These are phyloP conservation scores for Liodrosophila aerea DNA, from an alignment of 2,888 invertebrate genomes.

Conservation along the genomic window DNA sequence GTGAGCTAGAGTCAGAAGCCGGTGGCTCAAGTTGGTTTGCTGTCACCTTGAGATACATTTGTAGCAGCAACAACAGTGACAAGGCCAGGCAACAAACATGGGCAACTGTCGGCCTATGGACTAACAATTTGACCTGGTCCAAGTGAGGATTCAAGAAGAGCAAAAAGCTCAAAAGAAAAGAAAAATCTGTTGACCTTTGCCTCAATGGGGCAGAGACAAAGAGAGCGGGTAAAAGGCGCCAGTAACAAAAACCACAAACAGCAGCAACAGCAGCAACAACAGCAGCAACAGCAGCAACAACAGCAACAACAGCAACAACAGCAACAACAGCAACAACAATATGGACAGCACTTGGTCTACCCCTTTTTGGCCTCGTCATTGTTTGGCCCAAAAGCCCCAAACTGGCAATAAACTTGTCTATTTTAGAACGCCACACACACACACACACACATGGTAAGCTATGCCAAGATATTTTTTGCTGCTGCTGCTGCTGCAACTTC, in stretches of 20 bases:
- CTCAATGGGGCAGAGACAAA: neutral
- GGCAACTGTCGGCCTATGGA: conserved; percentile 54
- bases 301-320: conserved; percentile 24
- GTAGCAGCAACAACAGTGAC: conserved; percentile 19
- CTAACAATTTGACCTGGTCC: conserved; percentile 47
- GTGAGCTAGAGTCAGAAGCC: conserved; percentile 21
- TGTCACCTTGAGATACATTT: conserved; percentile 49
- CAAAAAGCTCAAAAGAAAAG: conserved; percentile 21
- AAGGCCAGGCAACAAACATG: conserved; percentile 39
- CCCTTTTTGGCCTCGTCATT: conserved; percentile 74
- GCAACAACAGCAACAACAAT: no score
- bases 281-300: conserved; percentile 16
- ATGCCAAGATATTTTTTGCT: conserved; percentile 29
- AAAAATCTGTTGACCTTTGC: conserved; percentile 55
- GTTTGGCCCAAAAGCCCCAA: conserved; percentile 67
- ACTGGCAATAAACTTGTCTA: conserved; percentile 75
- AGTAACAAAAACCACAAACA: neutral
- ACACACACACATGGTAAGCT: conserved; percentile 4
- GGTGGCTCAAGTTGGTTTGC: conserved; percentile 41
- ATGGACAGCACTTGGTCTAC: conserved; percentile 61
- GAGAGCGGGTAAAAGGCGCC: neutral
- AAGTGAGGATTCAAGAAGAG: conserved; percentile 25
- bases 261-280: conserved; percentile 11
- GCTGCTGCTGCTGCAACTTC: neutral
- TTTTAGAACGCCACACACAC: conserved; percentile 50